Conservation (phyloP, 2,797 vertebrate species). For the Toxotes lorentzi region DNA sequence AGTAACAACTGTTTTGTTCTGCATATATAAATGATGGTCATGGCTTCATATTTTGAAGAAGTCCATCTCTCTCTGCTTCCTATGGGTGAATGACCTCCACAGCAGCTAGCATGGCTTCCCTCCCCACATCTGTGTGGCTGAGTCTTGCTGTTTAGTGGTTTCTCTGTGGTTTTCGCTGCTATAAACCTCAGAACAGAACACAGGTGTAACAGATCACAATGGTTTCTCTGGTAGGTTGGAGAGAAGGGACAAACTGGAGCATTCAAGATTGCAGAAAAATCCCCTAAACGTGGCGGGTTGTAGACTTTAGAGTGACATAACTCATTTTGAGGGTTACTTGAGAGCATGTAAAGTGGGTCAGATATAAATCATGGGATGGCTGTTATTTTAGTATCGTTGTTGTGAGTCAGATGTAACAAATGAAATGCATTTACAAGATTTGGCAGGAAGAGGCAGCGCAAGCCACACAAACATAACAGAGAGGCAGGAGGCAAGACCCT, state of each 20-base stretch:
- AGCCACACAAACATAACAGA: slow-evolving; percentile 61
- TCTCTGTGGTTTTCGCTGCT: slow-evolving; percentile 55
- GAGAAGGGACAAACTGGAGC: slow-evolving; percentile 36
- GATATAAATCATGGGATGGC: slow-evolving; percentile 18
- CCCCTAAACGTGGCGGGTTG: slow-evolving; percentile 11
- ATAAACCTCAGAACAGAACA: slow-evolving; percentile 60
- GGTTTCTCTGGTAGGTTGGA: slow-evolving; percentile 24
- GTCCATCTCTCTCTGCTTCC: slow-evolving; percentile 32
- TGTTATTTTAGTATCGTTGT: slow-evolving; percentile 19
- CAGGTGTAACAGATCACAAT: slow-evolving; percentile 37
- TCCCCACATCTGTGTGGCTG: slow-evolving; percentile 69
- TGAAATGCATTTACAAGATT: slow-evolving; percentile 41
- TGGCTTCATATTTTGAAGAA: slow-evolving; percentile 26
- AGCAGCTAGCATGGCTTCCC: slow-evolving; percentile 61
- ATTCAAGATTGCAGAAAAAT: not conserved
- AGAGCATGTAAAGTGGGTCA: slow-evolving; percentile 53
- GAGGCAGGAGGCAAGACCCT: slow-evolving; percentile 71
- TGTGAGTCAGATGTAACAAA: slow-evolving; percentile 36
- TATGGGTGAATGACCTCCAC: slow-evolving; percentile 50
- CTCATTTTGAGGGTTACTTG: slow-evolving; percentile 3
- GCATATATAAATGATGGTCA: slow-evolving; percentile 30
- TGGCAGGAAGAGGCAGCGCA: slow-evolving; percentile 47
- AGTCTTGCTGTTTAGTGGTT: slow-evolving; percentile 52
- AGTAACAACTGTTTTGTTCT: not conserved
- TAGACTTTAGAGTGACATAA: slow-evolving; percentile 33